Evolutionary conservation across 2,888 invertebrate genomes (phyloP), one percentile per base, ranked within the genome.

Genomic region (Empis stercorea): DNA sequence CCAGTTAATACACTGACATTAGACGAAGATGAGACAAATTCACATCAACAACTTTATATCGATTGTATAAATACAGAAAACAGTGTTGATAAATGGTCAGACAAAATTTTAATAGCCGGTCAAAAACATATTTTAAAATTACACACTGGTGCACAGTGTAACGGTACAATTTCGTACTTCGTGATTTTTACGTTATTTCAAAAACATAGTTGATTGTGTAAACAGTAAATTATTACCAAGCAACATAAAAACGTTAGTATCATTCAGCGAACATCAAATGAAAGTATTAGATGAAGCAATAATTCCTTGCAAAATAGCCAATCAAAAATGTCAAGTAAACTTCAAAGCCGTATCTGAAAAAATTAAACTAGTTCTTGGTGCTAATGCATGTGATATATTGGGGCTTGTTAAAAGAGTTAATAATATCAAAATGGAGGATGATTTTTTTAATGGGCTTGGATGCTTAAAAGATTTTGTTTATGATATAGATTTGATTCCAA

Each of bases 381-480:
- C 43, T 6, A 41, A 30, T 37, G 46, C 48, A 27, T 53, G 51
- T 38, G 48, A 49, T 23, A 37, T 43, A 48, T 48, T 48, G 16
- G 44, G 44, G 5, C 41, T 52, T 10, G 48, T 52, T 15, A 13
- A 47, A 36, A 44, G 52, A 2, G 46, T 50, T 27, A 41, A 48
- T 23, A 44, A 49, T 45, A 32, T 45, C 14, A 47, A 44, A 36
- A 39, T 47, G 14, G 40, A 41, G 7, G 43, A 45, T 27, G 34
- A 48, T 40, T 44, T 47, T 30, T 48, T 50, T 11, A 43, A 49
- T 43, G 49, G 49, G 13, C 41, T 52, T n/a, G 51, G 52, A 27
- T 50, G 48, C 30, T 43, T 49, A 11, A 50, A 48, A 48, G 46
- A 47, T 37, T 46, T 49, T 41, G 30, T 48, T 7, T 47, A 49